Conservation (phyloP, 2,888 invertebrate genomes). For the Chymomyza fuscimana region DNA sequence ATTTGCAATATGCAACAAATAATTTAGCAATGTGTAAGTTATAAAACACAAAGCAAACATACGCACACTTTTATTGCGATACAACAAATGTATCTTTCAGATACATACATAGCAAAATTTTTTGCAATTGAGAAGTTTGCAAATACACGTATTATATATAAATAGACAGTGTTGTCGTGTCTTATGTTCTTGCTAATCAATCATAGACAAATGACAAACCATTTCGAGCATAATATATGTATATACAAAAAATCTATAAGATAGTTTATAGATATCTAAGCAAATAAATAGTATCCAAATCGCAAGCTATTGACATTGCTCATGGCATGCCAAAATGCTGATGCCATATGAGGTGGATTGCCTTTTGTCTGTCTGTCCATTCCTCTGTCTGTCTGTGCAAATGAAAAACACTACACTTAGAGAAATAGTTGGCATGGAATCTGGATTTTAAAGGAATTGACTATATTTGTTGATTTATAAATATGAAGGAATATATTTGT, state of each 20-base stretch:
- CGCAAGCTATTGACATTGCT: slow-evolving; percentile 68
- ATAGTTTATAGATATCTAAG: background rate
- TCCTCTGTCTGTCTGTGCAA: background rate
- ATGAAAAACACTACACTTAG: background rate
- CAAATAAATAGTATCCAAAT: slow-evolving; percentile 15
- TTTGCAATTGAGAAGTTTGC: background rate
- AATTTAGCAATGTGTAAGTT: slow-evolving; percentile 64
- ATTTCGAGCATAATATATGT: slow-evolving; percentile 57
- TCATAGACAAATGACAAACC: slow-evolving; percentile 53
- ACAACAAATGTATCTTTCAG: slow-evolving; percentile 24
- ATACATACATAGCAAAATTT: slow-evolving; percentile 21
- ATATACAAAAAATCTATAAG: slow-evolving; percentile 34
- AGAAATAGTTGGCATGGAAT: background rate
- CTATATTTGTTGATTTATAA: too few relatives aligned
- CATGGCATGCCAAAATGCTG: slow-evolving; percentile 29
- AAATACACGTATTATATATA: background rate
- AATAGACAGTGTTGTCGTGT: background rate
- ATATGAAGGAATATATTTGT: too few relatives aligned
- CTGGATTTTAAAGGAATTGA: too few relatives aligned
- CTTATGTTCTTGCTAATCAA: slow-evolving; percentile 44
- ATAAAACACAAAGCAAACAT: slow-evolving; percentile 44
- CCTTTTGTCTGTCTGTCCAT: background rate
- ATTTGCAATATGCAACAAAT: slow-evolving; percentile 36
- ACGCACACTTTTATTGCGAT: slow-evolving; percentile 2
- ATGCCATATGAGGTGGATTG: background rate